Percentiles rank a stretch among this genome's conserved stretches.
These are phyloP conservation scores for Sorex araneus DNA, from an alignment of 2,113 vertebrate genomes.

Conservation along the genomic window DNA sequence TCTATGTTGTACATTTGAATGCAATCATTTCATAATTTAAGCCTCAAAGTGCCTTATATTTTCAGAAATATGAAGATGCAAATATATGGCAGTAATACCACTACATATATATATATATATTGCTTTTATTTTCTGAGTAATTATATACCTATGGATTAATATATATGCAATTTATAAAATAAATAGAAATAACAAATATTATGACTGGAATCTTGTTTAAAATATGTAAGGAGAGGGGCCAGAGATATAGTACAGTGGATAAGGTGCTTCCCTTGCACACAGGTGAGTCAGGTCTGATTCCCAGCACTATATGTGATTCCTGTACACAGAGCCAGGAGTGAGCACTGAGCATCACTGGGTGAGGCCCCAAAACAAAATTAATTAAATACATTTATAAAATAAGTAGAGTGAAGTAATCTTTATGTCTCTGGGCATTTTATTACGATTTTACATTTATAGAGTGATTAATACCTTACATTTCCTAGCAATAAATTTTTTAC, in stretches of 20 bases:
- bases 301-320: no score
- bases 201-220: neutral
- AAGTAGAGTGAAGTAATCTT: neutral
- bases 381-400: no score
- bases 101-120: neutral
- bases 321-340: no score
- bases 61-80: neutral
- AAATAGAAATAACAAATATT: neutral
- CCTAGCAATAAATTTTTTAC: slow-evolving; percentile 40
- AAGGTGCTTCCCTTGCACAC: no score
- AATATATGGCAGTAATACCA: neutral
- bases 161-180: neutral
- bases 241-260: no score
- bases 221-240: neutral
- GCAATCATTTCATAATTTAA: slow-evolving; percentile 22
- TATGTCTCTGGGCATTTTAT: neutral
- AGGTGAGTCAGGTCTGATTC: no score
- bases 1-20: neutral
- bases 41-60: slow-evolving; percentile 49
- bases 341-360: no score
- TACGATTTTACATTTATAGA: neutral
- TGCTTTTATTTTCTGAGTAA: neutral
- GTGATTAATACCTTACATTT: slow-evolving; percentile 18
- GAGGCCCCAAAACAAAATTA: no score
- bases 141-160: neutral